phyloP scores from a whole-genome alignment of 2,113 vertebrate genomes.

The Myodes glareolus region DNA sequence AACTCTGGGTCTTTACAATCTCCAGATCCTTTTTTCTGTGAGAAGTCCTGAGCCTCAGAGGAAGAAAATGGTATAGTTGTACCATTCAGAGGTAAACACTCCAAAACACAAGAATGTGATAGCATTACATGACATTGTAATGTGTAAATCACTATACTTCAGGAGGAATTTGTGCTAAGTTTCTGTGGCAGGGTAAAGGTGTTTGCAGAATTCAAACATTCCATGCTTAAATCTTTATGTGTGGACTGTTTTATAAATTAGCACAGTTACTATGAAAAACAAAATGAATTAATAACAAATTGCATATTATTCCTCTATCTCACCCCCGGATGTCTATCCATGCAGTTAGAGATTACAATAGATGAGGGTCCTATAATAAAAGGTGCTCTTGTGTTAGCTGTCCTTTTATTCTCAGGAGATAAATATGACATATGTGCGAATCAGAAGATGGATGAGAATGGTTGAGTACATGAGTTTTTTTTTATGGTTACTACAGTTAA shows the following conservation, averaged over 20 bases:
- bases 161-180: background rate
- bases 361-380: background rate
- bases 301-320: background rate
- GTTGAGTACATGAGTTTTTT: background rate
- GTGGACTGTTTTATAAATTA: background rate
- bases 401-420: background rate
- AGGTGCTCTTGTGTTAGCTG: background rate
- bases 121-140: background rate
- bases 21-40: too few relatives aligned
- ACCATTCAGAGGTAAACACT: background rate
- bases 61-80: background rate
- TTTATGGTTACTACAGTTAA: too few relatives aligned
- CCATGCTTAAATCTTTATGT: background rate
- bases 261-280: background rate
- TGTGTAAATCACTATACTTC: background rate
- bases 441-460: background rate
- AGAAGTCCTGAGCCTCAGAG: background rate
- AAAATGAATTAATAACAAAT: background rate
- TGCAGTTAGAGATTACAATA: background rate
- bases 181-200: rapidly evolving
- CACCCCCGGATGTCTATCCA: background rate
- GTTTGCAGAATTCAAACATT: background rate
- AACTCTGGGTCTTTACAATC: background rate
- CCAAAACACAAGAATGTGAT: background rate
- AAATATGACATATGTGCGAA: background rate